Evolutionary conservation across 2,888 invertebrate species (phyloP), one percentile per base, ranked within the genome.

Genomic region (Harpalus rufipes): DNA sequence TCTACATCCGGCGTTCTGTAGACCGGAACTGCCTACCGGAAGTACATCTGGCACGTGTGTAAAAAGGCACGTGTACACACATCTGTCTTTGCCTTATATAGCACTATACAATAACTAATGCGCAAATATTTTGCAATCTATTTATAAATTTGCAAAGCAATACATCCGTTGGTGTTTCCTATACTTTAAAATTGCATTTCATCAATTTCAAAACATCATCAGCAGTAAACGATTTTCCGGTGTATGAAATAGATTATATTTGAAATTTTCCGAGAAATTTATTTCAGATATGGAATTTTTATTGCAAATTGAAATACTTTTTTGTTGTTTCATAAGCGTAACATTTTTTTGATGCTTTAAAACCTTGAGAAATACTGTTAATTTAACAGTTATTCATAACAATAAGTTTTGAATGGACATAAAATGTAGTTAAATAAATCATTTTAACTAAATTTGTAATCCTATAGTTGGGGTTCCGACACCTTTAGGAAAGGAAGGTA

Each of bases 41-140:
- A 59, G 59, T 59, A 14, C 59, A 59, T 10, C 59, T 59, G 59
- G 59, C 59, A 59, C 59, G 59, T 59, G 59, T 59, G 18, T 14
- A 59, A 56, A 56, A 56, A 12, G 44, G 44, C 44, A 51, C 44
- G 44, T 51, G 44, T 10, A 51, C 1, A 12, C 44, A 51, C 44
- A 51, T 8, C 44, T 51, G 44, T 51, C 44, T 51, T 12, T 51
- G 44, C 44, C 44, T 51, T 51, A 51, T 51, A 51, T 51, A 51
- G 44, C 44, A 12, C 44, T 51, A n/a, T n/a, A 51, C 44, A 10
- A 51, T 51, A 51, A 51, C 44, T 51, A 51, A 7, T 51, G 44
- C 44, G 44, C 4, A 3, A 5, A 51, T 51, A 51, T 51, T 51
- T 51, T 51, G 44, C 44, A 51, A 51, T 51, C 44, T 51, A 51